Evolutionary conservation across 2,113 vertebrate species (phyloP), one percentile per base, ranked within the genome.

Genomic region (Motacilla tschutschensis): DNA sequence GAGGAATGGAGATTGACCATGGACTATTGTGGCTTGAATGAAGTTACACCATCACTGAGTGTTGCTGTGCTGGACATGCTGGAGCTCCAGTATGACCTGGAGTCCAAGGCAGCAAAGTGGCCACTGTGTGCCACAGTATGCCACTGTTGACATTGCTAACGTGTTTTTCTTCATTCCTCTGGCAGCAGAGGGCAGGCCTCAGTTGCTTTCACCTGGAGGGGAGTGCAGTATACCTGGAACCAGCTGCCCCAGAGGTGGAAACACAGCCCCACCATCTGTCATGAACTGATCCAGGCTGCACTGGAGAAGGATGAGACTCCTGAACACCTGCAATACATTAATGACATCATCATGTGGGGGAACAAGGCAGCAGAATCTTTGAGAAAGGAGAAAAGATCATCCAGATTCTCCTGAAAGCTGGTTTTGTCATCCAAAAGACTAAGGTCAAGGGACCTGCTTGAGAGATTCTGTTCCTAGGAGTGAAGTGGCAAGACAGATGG

Each of bases 81-180:
- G 44, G 20, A 67, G 25, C 35, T 58, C 15, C 63, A 35, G 35
- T 48, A 47, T 0, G 2, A 78, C 17, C 29, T 67, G 35, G 43
- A 67, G 19, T 41, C 14, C 36, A 24, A 58, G 12, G 24, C 19
- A 58, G 24, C 0, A 0, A 79, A 22, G 29, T 41, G 35, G 7
- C 33, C 33, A 33, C 33, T 33, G 33, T 33, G 33, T 33, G 33
- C 33, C 33, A 33, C 33, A 33, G 33, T 57, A 22, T 20, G 7
- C 43, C 43, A 29, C 29, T 9, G 6, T 1, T 31, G 25, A 24
- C 15, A 35, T 35, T 19, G 31, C 36, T 0, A 33, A 35, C 0
- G 6, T 1, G 0, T 58, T 67, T 67, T 50, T 58, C 35, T 58
- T 16, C 15, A 50, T 58, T 58, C 19, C 19, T 35, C 25, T 67